Base-by-base conservation (phyloP, 2,888 invertebrate genomes). In the Proisotoma minuta region DNA sequence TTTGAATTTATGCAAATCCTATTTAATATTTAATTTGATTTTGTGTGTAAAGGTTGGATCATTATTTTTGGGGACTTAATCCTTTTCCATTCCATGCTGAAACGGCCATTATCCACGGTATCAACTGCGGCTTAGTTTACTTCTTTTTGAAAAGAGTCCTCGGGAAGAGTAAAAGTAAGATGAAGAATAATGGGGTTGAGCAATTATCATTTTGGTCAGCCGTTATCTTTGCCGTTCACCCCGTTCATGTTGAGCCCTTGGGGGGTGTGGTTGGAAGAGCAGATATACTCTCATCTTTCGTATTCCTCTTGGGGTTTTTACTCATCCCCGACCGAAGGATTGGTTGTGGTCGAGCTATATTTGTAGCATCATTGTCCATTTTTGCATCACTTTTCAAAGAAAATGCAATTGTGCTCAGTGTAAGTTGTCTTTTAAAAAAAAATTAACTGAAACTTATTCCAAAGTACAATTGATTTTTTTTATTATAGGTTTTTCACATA, bases 191-290 rank as follows among this genome's bases (percentile, higher is more conserved):
- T 3, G 27, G 4, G 18, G 20, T 43, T 5, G 15, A 34, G 15
- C 34, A 66, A 20, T 59, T 77, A 2, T 81, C 87, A 43, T 85
- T 86, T 73, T 79, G 87, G 59, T 83, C 87, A 40, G 81, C 89
- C 18, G 73, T 88, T 2, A 76, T 96, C 26, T 98, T 96, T 81
- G 85, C 92, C 15, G 85, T 90, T 18, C 97, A 97, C 81, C 97
- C 98, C 0, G 80, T 97, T 53, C 97, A 98, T 78, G 86, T 89
- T 0, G 97, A 98, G 81, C 89, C 91, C 63, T 83, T 97, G 2
- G 87, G 90, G 62, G 94, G 93, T 22, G 83, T 95, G 60, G 96
- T 97, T 12, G 96, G 96, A 24, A 51, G 66, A 3, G 63, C 65
- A 18, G 65, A 65, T 50, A 80, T 97, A 57, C 80, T 97, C 66